Percentiles rank a stretch among this genome's conserved stretches.
Evolutionary conservation across 2,888 invertebrate genomes (phyloP).

Genomic region (Chrysotoxum bicinctum): DNA sequence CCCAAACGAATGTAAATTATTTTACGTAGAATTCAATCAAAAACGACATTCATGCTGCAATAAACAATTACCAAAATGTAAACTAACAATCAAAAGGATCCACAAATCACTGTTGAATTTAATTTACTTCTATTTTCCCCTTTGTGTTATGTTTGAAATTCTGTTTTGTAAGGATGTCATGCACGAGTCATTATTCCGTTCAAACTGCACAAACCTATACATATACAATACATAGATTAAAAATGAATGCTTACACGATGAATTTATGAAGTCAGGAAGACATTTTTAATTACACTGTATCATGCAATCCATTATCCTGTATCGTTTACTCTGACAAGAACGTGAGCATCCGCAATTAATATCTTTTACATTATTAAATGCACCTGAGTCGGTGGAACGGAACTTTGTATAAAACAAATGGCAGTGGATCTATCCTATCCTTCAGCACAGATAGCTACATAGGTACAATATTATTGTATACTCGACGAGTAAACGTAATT

Average conservation of each 20-base stretch:
- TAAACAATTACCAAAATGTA: not conserved
- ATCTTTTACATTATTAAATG: conserved; percentile 61
- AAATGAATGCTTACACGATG: conserved; percentile 23
- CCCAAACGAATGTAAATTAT: not conserved
- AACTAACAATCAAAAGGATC: conserved; percentile 4
- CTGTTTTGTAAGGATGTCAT: conserved; percentile 7
- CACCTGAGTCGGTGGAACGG: conserved; percentile 25
- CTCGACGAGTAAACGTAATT: conserved; percentile 44
- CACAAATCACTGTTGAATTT: conserved; percentile 1
- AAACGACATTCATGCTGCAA: not conserved
- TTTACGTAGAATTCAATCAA: not conserved
- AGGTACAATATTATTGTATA: not conserved
- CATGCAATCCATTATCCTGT: conserved; percentile 31
- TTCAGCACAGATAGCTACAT: conserved; percentile 28
- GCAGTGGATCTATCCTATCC: conserved; percentile 25
- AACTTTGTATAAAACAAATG: conserved; percentile 40
- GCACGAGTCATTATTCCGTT: conserved; percentile 16
- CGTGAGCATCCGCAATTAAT: conserved; percentile 57
- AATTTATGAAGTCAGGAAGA: conserved; percentile 50
- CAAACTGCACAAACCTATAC: not conserved
- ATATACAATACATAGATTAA: not conserved
- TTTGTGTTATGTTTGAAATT: not conserved
- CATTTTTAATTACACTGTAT: conserved; percentile 50
- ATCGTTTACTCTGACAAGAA: conserved; percentile 40
- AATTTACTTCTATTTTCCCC: not conserved